Conservation (phyloP, 1,140 invertebrate species). For the Carposina sasakii region DNA sequence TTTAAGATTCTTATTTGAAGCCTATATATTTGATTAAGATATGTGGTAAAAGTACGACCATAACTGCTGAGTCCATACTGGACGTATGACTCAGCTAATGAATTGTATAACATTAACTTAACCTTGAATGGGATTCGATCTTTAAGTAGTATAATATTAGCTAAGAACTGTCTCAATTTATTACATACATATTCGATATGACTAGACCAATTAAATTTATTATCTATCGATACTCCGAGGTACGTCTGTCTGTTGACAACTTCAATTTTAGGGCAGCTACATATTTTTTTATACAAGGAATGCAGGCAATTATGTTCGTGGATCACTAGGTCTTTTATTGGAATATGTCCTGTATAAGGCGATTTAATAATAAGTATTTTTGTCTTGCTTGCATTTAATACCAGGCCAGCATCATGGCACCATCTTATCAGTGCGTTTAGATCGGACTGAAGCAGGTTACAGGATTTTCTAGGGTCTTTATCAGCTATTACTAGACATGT, state of each 20-base stretch:
- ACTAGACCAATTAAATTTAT: not conserved
- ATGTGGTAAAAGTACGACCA: constrained; percentile 5
- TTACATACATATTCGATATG: constrained; percentile 3
- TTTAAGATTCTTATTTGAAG: too few species aligned
- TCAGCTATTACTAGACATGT: not conserved
- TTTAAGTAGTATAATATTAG: constrained; percentile 2
- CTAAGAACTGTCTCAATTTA: not conserved
- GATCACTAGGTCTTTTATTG: not conserved
- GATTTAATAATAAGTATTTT: constrained; percentile 3
- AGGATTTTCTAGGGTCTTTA: not conserved
- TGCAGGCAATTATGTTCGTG: constrained; percentile 10
- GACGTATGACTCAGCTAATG: constrained; percentile 1
- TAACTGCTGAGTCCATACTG: constrained; percentile 4
- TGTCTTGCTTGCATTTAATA: constrained; percentile 2
- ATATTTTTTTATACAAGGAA: not conserved
- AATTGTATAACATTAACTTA: constrained; percentile 3
- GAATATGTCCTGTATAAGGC: not conserved
- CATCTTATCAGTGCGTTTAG: not conserved
- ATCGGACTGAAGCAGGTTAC: not conserved
- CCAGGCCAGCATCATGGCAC: constrained; percentile 2
- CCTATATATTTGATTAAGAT: constrained; percentile 4
- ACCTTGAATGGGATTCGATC: not conserved
- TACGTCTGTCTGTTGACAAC: constrained; percentile 2
- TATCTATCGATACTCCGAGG: constrained; percentile 1
- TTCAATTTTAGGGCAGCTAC: not conserved